Percentiles rank a stretch among this genome's conserved stretches.
These are phyloP conservation scores for Pseudochirops corinnae DNA, from an alignment of 2,797 vertebrate genomes.

Conservation along the genomic window DNA sequence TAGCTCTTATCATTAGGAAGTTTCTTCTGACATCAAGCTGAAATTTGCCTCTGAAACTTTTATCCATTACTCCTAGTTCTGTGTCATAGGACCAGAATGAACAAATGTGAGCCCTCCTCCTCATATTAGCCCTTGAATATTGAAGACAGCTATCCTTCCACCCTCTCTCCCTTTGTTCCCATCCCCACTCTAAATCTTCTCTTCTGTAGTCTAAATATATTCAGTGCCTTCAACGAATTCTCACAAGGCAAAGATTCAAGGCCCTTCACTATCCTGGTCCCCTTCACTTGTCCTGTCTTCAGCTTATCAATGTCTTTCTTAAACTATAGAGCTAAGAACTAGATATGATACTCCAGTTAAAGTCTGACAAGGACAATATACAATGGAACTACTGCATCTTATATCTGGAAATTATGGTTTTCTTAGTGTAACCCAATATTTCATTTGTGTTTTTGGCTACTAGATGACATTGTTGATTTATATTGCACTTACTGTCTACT, in stretches of 20 bases:
- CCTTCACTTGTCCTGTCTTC: background rate
- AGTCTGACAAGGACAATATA: background rate
- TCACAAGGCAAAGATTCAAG: background rate
- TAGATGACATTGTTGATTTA: background rate
- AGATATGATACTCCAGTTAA: background rate
- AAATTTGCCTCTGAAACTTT: background rate
- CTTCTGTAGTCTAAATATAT: background rate
- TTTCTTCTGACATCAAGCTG: background rate
- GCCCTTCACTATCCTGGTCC: background rate
- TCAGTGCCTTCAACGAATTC: background rate
- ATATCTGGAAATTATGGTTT: background rate
- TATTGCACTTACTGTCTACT: background rate
- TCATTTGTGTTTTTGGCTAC: background rate
- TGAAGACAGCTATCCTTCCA: background rate
- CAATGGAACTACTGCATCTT: background rate
- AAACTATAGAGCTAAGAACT: background rate
- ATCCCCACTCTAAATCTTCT: background rate
- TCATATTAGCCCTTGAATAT: background rate
- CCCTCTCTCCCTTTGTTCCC: background rate
- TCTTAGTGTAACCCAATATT: background rate
- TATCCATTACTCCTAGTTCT: background rate
- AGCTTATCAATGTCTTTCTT: background rate
- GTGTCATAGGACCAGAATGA: background rate
- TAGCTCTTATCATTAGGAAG: background rate
- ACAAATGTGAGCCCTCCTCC: background rate